Percentiles rank a stretch among this genome's conserved stretches.
Conservation (phyloP, 1,140 invertebrate genomes). For the Drosophila bocqueti region DNA sequence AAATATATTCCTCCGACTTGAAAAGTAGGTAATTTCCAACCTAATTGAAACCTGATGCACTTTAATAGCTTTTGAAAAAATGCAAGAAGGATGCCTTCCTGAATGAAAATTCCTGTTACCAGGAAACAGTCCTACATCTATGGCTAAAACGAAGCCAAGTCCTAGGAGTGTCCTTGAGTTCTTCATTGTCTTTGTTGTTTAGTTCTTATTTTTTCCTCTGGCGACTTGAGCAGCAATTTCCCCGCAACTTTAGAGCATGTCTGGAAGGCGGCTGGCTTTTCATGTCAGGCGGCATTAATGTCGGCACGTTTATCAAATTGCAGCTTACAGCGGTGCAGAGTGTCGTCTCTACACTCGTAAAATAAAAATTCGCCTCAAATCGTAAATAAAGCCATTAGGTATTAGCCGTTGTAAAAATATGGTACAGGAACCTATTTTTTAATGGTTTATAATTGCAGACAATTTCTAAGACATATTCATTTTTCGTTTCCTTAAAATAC, state of each 20-base stretch:
- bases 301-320: slow-evolving; percentile 76
- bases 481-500: too few species aligned
- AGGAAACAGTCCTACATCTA: neutral
- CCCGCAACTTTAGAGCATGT: slow-evolving; percentile 12
- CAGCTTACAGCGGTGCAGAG: slow-evolving; percentile 49
- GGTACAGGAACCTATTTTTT: neutral
- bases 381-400: neutral
- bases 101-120: slow-evolving; percentile 2
- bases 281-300: slow-evolving; percentile 71
- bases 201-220: slow-evolving; percentile 27
- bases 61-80: slow-evolving; percentile 2
- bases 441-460: neutral
- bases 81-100: slow-evolving; percentile 13
- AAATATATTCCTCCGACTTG: too few species aligned
- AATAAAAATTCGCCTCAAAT: neutral
- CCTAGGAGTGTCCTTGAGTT: slow-evolving; percentile 27
- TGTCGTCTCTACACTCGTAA: slow-evolving; percentile 1
- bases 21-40: neutral
- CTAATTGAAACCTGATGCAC: slow-evolving; percentile 8
- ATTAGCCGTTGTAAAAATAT: neutral
- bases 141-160: slow-evolving; percentile 13
- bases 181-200: slow-evolving; percentile 8
- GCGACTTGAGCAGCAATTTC: slow-evolving; percentile 44
- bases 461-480: neutral
- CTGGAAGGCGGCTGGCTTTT: slow-evolving; percentile 50